Evolutionary conservation across 2,888 invertebrate species (phyloP).

Genomic region (Meteorus colon): DNA sequence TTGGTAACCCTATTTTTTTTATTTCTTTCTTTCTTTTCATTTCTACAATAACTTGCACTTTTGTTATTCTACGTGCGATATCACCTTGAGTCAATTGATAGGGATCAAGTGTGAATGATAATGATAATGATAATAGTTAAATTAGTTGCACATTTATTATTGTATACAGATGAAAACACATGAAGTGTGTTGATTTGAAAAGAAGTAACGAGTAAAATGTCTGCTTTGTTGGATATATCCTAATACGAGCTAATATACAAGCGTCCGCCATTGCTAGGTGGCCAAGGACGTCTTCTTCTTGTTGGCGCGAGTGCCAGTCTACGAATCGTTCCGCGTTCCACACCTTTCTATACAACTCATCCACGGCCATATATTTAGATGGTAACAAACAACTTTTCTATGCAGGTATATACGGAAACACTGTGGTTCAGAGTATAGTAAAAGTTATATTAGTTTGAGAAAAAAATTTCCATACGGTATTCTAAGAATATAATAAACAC

Average conservation of each 20-base stretch:
- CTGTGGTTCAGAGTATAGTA: no score
- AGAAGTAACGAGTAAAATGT: conserved; percentile 14
- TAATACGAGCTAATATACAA: not conserved
- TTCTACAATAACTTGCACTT: conserved; percentile 15
- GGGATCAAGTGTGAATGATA: conserved; percentile 18
- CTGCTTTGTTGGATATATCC: conserved; percentile 2
- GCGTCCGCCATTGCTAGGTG: conserved; percentile 25
- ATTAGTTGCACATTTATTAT: conserved; percentile 3
- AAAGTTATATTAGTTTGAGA: no score
- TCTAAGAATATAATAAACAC: no score
- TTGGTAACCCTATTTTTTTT: no score
- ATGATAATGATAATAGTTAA: not conserved
- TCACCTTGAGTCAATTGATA: conserved; percentile 13
- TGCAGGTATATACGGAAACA: not conserved
- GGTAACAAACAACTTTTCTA: not conserved
- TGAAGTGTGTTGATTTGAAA: conserved; percentile 14
- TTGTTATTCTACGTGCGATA: conserved; percentile 12
- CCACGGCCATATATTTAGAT: not conserved
- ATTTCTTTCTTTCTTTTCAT: not conserved
- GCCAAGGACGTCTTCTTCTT: conserved; percentile 45
- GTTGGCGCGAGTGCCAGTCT: conserved; percentile 33
- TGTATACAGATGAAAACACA: not conserved
- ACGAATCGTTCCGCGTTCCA: conserved; percentile 44
- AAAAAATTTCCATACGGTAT: no score
- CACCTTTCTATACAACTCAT: conserved; percentile 25